Conservation (phyloP, 2,888 invertebrate species). For the Aleiodes testaceus region DNA sequence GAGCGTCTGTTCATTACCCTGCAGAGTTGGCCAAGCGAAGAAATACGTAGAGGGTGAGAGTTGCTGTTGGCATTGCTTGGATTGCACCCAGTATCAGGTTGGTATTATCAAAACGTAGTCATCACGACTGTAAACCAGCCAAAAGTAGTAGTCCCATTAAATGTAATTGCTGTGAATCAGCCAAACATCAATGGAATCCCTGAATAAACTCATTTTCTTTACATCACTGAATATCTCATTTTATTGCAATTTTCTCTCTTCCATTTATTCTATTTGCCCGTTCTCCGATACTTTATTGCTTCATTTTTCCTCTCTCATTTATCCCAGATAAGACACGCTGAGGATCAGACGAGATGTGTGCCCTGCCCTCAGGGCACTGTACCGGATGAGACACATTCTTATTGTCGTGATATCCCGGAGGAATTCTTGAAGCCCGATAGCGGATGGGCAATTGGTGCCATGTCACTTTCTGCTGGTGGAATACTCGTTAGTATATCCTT, state of each 20-base stretch:
- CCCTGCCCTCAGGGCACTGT: constrained; percentile 88
- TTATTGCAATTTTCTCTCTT: neutral
- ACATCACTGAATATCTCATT: neutral
- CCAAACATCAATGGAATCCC: neutral
- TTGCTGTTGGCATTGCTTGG: constrained; percentile 96
- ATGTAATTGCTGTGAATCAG: neutral
- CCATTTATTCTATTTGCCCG: constrained; percentile 1
- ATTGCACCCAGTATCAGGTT: constrained; percentile 89
- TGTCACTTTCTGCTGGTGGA: constrained; percentile 90
- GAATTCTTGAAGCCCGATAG: constrained; percentile 87
- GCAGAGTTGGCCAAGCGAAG: constrained; percentile 91
- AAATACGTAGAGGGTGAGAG: constrained; percentile 94
- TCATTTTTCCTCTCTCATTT: neutral
- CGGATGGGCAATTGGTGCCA: constrained; percentile 94
- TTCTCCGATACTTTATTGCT: neutral
- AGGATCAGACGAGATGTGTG: constrained; percentile 88
- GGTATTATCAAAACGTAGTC: constrained; percentile 58
- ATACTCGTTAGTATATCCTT: constrained; percentile 78
- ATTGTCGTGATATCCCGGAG: constrained; percentile 86
- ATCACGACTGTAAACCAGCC: neutral
- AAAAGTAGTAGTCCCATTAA: neutral
- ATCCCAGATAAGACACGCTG: constrained; percentile 83
- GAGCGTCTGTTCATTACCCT: constrained; percentile 93
- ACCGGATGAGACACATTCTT: constrained; percentile 84
- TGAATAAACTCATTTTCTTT: neutral